Conservation (phyloP, 2,888 invertebrate species). For the Erebia epiphron region DNA sequence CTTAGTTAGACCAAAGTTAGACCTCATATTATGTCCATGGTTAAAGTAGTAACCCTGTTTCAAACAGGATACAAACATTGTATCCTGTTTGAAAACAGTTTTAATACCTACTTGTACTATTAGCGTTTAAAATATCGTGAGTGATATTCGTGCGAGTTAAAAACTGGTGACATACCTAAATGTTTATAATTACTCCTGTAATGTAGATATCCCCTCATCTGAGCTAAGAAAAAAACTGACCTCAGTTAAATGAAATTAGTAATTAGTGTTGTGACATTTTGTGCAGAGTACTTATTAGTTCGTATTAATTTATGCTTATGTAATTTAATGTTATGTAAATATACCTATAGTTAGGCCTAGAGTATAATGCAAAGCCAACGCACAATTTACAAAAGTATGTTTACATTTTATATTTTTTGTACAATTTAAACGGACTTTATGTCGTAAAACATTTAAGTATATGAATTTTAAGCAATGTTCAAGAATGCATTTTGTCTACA, state of each 20-base stretch:
- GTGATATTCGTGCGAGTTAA: no score
- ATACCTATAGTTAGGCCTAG: slow-evolving; percentile 58
- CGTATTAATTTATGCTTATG: slow-evolving; percentile 80
- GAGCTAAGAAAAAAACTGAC: slow-evolving; percentile 48
- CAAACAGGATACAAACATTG: no score
- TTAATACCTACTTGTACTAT: slow-evolving; percentile 1
- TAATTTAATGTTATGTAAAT: slow-evolving; percentile 75
- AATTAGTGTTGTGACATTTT: slow-evolving; percentile 72
- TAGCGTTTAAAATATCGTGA: no score
- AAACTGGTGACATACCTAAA: no score
- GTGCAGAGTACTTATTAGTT: slow-evolving; percentile 83
- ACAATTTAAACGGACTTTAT: slow-evolving; percentile 66
- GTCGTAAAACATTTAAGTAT: slow-evolving; percentile 22
- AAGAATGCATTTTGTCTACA: neutral
- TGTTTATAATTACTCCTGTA: slow-evolving; percentile 6
- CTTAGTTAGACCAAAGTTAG: no score
- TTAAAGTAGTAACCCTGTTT: no score
- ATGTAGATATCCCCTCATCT: slow-evolving; percentile 22
- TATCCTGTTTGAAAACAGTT: no score
- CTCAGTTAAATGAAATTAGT: slow-evolving; percentile 62
- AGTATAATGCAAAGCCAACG: slow-evolving; percentile 45
- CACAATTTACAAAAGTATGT: slow-evolving; percentile 46
- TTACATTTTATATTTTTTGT: slow-evolving; percentile 71
- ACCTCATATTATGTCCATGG: no score
- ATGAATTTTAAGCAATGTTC: neutral